Percentiles rank a stretch among this genome's conserved stretches.
These are phyloP conservation scores for Heteractis magnifica DNA, from an alignment of 92 coral and sea anemone species.

Conservation along the genomic window DNA sequence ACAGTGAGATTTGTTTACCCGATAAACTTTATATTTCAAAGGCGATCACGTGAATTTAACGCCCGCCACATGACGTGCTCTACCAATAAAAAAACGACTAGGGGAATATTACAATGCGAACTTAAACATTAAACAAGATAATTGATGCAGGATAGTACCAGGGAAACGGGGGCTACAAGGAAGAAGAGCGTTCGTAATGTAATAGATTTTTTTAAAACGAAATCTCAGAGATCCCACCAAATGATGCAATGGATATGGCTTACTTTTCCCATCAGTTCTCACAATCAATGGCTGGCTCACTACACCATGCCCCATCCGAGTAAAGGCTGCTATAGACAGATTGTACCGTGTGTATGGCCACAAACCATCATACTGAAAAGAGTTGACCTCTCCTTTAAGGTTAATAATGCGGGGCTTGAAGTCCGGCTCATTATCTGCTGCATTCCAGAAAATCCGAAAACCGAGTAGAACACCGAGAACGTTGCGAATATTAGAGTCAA, in stretches of 20 bases:
- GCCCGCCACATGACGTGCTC: too few relatives aligned
- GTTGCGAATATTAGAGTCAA: slow-evolving; percentile 36
- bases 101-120: too few relatives aligned
- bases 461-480: slow-evolving; percentile 48
- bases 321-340: slow-evolving; percentile 52
- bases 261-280: slow-evolving; percentile 67
- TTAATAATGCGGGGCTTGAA: background rate
- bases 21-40: too few relatives aligned
- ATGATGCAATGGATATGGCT: background rate
- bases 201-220: too few relatives aligned
- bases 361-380: background rate
- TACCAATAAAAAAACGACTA: too few relatives aligned
- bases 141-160: background rate
- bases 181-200: background rate
- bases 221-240: too few relatives aligned
- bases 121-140: background rate
- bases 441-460: slow-evolving; percentile 28
- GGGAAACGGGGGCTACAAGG: background rate
- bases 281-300: slow-evolving; percentile 40
- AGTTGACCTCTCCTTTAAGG: background rate
- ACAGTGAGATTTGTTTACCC: too few relatives aligned
- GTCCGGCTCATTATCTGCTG: slow-evolving; percentile 29
- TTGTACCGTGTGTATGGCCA: slow-evolving; percentile 52
- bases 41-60: too few relatives aligned
- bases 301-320: slow-evolving; percentile 54